Evolutionary conservation across 2,797 vertebrate species (phyloP).

Genomic region (Tiaroga cobitis): DNA sequence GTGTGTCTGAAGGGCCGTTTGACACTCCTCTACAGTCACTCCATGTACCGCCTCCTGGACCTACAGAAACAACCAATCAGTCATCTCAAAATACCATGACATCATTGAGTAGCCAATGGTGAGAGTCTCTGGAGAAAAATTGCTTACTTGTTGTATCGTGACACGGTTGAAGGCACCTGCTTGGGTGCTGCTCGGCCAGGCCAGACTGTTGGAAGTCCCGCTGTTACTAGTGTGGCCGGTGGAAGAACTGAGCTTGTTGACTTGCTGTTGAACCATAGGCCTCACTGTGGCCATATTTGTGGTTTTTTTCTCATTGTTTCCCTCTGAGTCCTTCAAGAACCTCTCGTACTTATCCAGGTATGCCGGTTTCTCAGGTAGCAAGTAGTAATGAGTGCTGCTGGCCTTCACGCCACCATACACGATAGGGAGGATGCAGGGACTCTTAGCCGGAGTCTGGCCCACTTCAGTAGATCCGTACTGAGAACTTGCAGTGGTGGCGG

Average conservation of each 20-base stretch:
- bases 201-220: conserved; percentile 73
- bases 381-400: conserved; percentile 86
- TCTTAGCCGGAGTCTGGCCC: conserved; percentile 80
- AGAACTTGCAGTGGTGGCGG: conserved; percentile 80
- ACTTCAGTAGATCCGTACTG: conserved; percentile 82
- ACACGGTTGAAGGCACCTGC: conserved; percentile 74
- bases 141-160: conserved; percentile 76
- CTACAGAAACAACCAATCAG: conserved; percentile 67
- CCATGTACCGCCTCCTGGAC: conserved; percentile 93
- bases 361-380: conserved; percentile 87
- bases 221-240: conserved; percentile 86
- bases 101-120: conserved; percentile 4
- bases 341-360: conserved; percentile 87
- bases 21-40: conserved; percentile 93
- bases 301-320: conserved; percentile 73
- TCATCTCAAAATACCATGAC: neutral
- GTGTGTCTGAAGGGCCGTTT: conserved; percentile 86
- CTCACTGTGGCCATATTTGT: conserved; percentile 91
- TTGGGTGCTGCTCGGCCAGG: conserved; percentile 72
- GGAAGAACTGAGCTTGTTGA: conserved; percentile 86
- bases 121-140: neutral
- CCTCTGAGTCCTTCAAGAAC: conserved; percentile 80
- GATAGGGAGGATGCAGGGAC: conserved; percentile 84
- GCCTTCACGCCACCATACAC: conserved; percentile 83
- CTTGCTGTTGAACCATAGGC: conserved; percentile 89